Percentiles rank a stretch among this genome's conserved stretches.
Evolutionary conservation across 1,140 invertebrate genomes (phyloP).

Genomic region (Diploscapter pachys): DNA sequence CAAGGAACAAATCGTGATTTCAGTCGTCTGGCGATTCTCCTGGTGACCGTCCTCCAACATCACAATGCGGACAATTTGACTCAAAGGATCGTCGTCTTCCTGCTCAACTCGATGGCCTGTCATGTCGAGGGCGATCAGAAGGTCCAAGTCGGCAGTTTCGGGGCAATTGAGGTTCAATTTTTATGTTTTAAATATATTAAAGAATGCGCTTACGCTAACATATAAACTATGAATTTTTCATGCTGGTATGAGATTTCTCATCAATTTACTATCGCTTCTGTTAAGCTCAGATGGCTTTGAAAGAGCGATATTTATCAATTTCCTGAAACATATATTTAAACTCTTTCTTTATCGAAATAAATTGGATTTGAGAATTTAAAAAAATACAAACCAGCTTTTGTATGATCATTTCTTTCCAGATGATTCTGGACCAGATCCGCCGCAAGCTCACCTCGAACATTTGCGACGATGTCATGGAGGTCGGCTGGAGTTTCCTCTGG

Average conservation of each 20-base stretch:
- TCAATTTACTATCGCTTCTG: too few relatives aligned
- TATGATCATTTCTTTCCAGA: constrained; percentile 13
- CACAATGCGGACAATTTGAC: constrained; percentile 83
- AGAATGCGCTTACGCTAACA: too few relatives aligned
- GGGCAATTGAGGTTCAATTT: constrained; percentile 74
- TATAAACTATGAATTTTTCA: too few relatives aligned
- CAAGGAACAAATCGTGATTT: not conserved
- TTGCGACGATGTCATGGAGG: constrained; percentile 92
- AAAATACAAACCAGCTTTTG: too few relatives aligned
- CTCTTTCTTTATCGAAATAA: too few relatives aligned
- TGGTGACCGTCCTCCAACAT: constrained; percentile 77
- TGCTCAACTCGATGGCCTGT: constrained; percentile 89
- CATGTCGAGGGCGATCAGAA: constrained; percentile 90
- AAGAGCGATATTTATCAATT: too few relatives aligned
- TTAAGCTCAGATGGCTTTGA: too few relatives aligned
- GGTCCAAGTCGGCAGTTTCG: constrained; percentile 79
- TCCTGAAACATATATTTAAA: too few relatives aligned
- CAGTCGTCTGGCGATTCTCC: constrained; percentile 73
- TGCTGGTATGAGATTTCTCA: too few relatives aligned
- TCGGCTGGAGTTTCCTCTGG: constrained; percentile 92
- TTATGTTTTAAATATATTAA: too few relatives aligned
- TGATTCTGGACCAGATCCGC: constrained; percentile 52
- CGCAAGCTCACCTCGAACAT: constrained; percentile 57
- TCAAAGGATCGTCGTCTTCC: constrained; percentile 85
- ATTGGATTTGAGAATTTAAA: too few relatives aligned